phyloP scores from a whole-genome alignment of 2,797 vertebrate genomes.

The Nothura maculosa region DNA sequence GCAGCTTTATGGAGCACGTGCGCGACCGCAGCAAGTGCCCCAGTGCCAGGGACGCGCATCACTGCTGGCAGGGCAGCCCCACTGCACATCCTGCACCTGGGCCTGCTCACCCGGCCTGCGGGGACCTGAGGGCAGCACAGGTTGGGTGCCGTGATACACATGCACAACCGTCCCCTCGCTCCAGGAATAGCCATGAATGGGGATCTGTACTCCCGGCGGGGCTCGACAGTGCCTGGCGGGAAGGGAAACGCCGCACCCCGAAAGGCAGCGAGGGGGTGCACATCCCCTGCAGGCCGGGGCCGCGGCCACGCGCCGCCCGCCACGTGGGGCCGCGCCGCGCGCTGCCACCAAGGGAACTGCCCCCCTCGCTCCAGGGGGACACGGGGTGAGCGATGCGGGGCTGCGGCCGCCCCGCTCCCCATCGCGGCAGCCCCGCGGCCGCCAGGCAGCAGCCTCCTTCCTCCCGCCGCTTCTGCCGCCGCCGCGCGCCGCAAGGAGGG shows the following conservation, averaged over 20 bases:
- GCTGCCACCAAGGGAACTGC: too few species aligned
- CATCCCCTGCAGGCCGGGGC: fast-evolving
- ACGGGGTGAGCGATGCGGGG: too few species aligned
- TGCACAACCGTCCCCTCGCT: not conserved
- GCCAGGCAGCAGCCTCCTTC: not conserved
- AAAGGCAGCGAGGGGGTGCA: not conserved
- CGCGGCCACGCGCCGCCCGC: not conserved
- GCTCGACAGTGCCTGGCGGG: not conserved
- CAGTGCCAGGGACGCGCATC: not conserved
- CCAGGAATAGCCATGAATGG: not conserved
- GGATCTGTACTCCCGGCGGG: not conserved
- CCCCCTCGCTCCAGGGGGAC: too few species aligned
- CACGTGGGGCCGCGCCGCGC: too few species aligned
- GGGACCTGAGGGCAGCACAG: not conserved
- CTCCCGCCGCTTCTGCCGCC: not conserved
- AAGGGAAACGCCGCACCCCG: not conserved
- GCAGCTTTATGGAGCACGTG: not conserved
- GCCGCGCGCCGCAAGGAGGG: too few species aligned
- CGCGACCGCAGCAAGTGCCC: not conserved
- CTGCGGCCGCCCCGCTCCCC: too few species aligned
- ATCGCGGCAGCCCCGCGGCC: too few species aligned
- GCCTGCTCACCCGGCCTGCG: not conserved
- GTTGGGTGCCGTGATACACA: not conserved
- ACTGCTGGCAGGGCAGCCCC: too few species aligned
- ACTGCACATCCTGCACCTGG: not conserved